Conservation (phyloP, 2,888 invertebrate species). For the Meteorus cinctellus region DNA sequence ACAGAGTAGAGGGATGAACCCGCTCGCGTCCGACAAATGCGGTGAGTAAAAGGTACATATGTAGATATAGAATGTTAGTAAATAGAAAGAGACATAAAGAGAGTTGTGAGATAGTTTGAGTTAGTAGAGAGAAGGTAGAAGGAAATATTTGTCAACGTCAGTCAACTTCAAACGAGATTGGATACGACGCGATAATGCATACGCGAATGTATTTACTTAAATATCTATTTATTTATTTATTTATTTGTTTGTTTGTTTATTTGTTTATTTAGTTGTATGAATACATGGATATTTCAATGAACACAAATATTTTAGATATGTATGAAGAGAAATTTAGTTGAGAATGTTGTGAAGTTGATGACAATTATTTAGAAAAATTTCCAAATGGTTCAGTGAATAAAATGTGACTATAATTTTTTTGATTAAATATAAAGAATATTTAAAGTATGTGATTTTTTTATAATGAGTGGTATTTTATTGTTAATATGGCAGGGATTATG, state of each 20-base stretch:
- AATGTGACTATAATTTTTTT: no score
- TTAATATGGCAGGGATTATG: no score
- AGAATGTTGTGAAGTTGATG: background rate
- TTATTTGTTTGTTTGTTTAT: background rate
- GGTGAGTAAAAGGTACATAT: background rate
- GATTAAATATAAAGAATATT: no score
- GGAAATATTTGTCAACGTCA: constrained; percentile 54
- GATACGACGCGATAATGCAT: constrained; percentile 20
- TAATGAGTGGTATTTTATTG: no score
- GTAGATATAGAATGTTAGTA: background rate
- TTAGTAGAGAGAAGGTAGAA: constrained; percentile 21
- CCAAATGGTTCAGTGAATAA: no score
- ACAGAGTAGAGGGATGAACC: background rate
- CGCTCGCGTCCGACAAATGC: background rate
- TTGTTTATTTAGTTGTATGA: background rate
- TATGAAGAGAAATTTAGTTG: background rate
- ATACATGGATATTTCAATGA: background rate
- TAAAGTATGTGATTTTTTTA: no score
- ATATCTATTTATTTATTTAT: background rate
- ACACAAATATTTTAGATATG: constrained; percentile 30
- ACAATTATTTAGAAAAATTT: no score
- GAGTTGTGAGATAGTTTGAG: background rate
- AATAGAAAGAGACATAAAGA: background rate
- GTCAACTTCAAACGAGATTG: constrained; percentile 28
- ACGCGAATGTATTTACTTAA: background rate